Evolutionary conservation across 2,113 vertebrate genomes (phyloP).

Genomic region (Nycticebus coucang): DNA sequence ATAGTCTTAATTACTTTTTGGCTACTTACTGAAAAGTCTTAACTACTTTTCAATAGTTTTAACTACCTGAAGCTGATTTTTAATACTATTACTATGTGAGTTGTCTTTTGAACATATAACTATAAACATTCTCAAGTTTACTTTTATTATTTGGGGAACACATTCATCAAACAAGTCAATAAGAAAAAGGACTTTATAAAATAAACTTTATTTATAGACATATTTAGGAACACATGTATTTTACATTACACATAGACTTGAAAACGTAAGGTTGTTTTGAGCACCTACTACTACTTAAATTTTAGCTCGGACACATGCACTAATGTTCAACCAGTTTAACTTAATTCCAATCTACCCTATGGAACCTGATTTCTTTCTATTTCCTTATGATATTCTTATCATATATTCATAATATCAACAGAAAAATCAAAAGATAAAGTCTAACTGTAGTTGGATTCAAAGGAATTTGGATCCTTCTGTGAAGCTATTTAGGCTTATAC

Average conservation of each 20-base stretch:
- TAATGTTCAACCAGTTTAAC: neutral
- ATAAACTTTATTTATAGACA: slow-evolving; percentile 26
- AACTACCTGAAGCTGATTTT: neutral
- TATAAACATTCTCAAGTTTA: neutral
- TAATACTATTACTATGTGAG: slow-evolving; percentile 15
- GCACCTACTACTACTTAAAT: neutral
- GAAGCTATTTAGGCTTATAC: slow-evolving; percentile 27
- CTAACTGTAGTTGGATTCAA: neutral
- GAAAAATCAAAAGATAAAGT: slow-evolving; percentile 41
- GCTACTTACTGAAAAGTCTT: too few species aligned
- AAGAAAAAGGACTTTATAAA: slow-evolving; percentile 16
- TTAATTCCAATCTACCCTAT: neutral
- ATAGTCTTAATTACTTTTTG: neutral
- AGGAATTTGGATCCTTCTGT: neutral
- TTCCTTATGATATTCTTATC: slow-evolving; percentile 3
- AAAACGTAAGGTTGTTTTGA: neutral
- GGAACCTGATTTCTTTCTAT: slow-evolving; percentile 24
- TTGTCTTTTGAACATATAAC: neutral
- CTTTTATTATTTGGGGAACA: neutral
- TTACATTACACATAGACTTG: neutral
- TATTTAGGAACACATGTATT: slow-evolving; percentile 17
- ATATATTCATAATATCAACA: neutral
- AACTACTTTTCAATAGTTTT: neutral
- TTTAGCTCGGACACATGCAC: neutral
- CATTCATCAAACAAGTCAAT: slow-evolving; percentile 8